A percentile compares a stretch with the other conserved stretches of the same genome.
Evolutionary conservation across 2,888 invertebrate species (phyloP).

Genomic region (Cantharis rustica): DNA sequence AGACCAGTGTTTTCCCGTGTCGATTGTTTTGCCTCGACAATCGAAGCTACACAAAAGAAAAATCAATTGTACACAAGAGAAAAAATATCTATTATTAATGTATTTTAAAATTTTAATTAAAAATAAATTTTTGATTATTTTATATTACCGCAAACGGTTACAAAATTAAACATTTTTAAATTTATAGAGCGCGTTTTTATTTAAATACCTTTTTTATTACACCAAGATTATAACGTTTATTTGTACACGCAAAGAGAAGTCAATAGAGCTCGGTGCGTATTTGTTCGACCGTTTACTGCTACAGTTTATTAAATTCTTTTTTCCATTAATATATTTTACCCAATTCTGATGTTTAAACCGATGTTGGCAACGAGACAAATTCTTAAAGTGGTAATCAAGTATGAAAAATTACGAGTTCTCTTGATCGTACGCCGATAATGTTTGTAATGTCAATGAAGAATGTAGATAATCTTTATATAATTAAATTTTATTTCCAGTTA

Average conservation of each 20-base stretch:
- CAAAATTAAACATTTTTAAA: background rate
- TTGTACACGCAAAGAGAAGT: background rate
- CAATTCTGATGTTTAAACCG: background rate
- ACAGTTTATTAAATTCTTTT: background rate
- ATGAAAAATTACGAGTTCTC: background rate
- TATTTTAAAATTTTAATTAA: background rate
- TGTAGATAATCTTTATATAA: background rate
- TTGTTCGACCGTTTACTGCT: background rate
- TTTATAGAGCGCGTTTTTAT: background rate
- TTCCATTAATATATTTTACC: background rate
- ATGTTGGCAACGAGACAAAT: background rate
- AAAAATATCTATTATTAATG: background rate
- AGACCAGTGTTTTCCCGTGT: slow-evolving; percentile 83
- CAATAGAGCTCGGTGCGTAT: background rate
- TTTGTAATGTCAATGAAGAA: background rate
- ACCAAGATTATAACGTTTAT: background rate
- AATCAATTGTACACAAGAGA: background rate
- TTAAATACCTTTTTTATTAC: background rate
- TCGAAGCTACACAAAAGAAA: slow-evolving; percentile 64
- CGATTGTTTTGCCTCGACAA: slow-evolving; percentile 72
- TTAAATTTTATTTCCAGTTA: background rate
- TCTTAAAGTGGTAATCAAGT: background rate
- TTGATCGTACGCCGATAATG: background rate
- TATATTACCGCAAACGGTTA: background rate
- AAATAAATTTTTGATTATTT: background rate